phyloP scores from a whole-genome alignment of 2,888 invertebrate genomes.

The Platycheirus albimanus region DNA sequence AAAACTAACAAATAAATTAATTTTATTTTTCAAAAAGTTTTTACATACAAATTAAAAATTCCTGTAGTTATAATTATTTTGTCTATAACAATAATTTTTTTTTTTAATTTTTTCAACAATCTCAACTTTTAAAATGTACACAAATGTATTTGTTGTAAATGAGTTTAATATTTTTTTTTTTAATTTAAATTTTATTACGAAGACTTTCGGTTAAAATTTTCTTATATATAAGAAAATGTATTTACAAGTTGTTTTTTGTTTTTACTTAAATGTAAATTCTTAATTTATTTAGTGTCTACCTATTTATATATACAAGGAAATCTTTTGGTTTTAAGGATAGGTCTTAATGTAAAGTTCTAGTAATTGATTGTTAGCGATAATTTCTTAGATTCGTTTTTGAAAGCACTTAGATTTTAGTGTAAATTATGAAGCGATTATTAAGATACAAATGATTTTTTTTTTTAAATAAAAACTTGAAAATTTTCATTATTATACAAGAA shows the following conservation, averaged over 20 bases:
- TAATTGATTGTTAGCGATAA: constrained; percentile 69
- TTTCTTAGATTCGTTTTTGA: constrained; percentile 50
- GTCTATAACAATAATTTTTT: constrained; percentile 24
- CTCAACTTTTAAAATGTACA: constrained; percentile 46
- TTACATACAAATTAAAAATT: constrained; percentile 55
- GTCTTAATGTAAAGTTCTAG: constrained; percentile 27
- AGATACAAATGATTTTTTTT: too few relatives aligned
- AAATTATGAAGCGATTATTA: constrained; percentile 14
- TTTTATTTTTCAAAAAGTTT: constrained; percentile 20
- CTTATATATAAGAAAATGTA: constrained; percentile 38
- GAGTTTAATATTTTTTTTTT: constrained; percentile 28
- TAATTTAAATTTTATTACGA: constrained; percentile 37
- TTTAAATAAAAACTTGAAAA: too few relatives aligned
- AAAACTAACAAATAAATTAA: constrained; percentile 29
- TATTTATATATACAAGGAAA: neutral
- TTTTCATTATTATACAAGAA: too few relatives aligned
- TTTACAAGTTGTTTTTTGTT: constrained; percentile 39
- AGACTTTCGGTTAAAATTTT: constrained; percentile 67
- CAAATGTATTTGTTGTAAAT: constrained; percentile 51
- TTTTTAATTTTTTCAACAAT: constrained; percentile 45
- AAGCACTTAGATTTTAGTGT: constrained; percentile 64
- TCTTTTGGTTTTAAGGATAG: constrained; percentile 3
- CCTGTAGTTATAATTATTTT: constrained; percentile 62
- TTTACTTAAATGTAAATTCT: constrained; percentile 23
- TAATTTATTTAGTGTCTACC: constrained; percentile 1